phyloP scores from a whole-genome alignment of 2,888 invertebrate species.

The Orthosia incerta region DNA sequence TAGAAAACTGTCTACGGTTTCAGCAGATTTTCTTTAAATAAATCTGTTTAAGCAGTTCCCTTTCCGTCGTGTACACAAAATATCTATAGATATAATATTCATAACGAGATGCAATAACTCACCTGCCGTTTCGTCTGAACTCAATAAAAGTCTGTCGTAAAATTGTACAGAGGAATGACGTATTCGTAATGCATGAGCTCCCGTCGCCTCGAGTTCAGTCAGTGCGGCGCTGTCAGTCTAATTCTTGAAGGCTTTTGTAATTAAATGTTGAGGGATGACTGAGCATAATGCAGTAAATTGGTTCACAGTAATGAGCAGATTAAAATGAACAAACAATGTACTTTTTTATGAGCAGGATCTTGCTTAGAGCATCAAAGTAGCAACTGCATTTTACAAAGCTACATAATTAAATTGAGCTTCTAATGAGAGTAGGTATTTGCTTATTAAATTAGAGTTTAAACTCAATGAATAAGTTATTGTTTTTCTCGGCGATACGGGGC shows the following conservation, averaged over 20 bases:
- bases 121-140: conserved; percentile 57
- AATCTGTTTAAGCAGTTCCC: not conserved
- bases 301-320: conserved; percentile 50
- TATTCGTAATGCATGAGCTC: conserved; percentile 62
- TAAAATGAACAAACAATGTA: conserved; percentile 55
- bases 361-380: conserved; percentile 40
- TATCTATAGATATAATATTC: conserved; percentile 24
- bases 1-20: no score
- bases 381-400: conserved; percentile 38
- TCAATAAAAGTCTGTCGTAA: conserved; percentile 65
- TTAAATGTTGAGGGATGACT: conserved; percentile 61
- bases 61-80: not conserved
- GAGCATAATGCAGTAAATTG: conserved; percentile 53
- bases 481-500: not conserved
- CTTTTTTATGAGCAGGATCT: conserved; percentile 52
- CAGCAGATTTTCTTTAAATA: not conserved
- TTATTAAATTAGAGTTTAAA: conserved; percentile 31
- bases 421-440: conserved; percentile 48
- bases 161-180: conserved; percentile 60
- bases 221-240: conserved; percentile 53
- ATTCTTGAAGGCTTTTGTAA: conserved; percentile 62
- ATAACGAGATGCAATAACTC: conserved; percentile 58
- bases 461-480: conserved; percentile 31
- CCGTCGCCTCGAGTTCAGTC: conserved; percentile 44
- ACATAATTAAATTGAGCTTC: conserved; percentile 28